Base-by-base conservation (phyloP, 2,113 vertebrate species). In the Brachypodius melanocephalos region DNA sequence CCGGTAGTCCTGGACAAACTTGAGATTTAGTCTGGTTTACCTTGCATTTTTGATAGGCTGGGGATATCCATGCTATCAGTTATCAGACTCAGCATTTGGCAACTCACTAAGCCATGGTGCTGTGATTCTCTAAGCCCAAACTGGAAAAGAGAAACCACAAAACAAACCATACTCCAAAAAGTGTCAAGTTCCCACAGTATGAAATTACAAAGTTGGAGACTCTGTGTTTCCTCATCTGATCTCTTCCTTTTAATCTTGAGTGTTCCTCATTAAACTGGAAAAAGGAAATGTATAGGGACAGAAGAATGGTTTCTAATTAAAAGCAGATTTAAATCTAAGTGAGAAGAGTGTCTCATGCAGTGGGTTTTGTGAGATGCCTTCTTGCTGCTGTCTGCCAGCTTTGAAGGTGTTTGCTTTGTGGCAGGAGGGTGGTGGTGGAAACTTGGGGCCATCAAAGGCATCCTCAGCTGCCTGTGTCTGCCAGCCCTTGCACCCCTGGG, bases 251-350 rank as follows among this genome's bases (percentile, higher is more conserved):
- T 93, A 55, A 77, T 95, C 58, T 81, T 32, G n/a, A 71, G 25
- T 3, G 3, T 81, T 84, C 40, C 21, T 84, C 80, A 20, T 94
- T 92, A 80, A 74, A 63, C 28, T 83, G 74, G 82, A 24, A 74
- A 71, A 88, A 75, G 69, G 76, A 90, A 86, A 66, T 36, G 38
- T 12, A 26, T 26, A 42, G 73, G 91, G 94, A 68, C 48, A 75
- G 69, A 67, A 78, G 36, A 74, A 54, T 57, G n/a, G 26, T 74
- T 92, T 86, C 62, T 84, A 85, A 93, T 95, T 89, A 87, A 59
- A 80, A 48, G 68, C 17, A 57, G 57, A 55, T 87, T 78, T 87
- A 67, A 80, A 74, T 77, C 59, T 19, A 68, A 73, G 65, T 17
- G 55, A 85, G 78, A 62, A 54, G 55, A 73, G 17, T 18, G 28